These are phyloP conservation scores for Mechanitis mazaeus DNA, from an alignment of 2,888 invertebrate genomes.

Conservation along the genomic window DNA sequence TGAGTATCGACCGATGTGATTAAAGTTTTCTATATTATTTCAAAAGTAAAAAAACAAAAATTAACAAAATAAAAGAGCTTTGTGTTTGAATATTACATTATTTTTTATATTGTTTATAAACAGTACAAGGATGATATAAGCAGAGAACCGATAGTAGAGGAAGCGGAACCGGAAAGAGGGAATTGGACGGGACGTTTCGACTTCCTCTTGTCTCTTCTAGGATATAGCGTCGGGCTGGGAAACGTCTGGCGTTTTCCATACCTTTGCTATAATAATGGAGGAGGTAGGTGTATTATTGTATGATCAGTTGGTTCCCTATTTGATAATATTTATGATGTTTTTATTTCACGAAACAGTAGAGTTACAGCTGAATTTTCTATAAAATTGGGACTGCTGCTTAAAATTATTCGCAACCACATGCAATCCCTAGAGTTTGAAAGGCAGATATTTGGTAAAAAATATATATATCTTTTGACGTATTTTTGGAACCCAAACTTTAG, in stretches of 20 bases:
- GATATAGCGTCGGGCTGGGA: constrained; percentile 84
- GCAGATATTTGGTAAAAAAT: too few relatives aligned
- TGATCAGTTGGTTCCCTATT: background rate
- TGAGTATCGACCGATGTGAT: constrained; percentile 43
- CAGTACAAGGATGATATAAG: constrained; percentile 49
- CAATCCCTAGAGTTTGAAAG: too few relatives aligned
- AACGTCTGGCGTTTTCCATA: constrained; percentile 87
- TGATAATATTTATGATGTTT: too few relatives aligned
- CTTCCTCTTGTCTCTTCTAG: constrained; percentile 82
- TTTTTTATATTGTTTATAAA: constrained; percentile 18
- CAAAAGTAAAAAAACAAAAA: too few relatives aligned
- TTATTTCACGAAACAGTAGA: too few relatives aligned
- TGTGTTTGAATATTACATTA: constrained; percentile 3
- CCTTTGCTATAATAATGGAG: constrained; percentile 85
- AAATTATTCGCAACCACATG: too few relatives aligned
- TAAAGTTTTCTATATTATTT: too few relatives aligned
- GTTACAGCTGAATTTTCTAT: too few relatives aligned
- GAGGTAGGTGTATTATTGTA: constrained; percentile 62
- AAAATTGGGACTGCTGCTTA: too few relatives aligned
- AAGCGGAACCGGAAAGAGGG: constrained; percentile 77
- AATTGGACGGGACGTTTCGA: constrained; percentile 87
- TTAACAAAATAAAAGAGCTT: too few relatives aligned
- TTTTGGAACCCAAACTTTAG: too few relatives aligned
- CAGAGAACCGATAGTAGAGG: constrained; percentile 43
- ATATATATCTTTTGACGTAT: too few relatives aligned